Evolutionary conservation across 2,113 vertebrate species (phyloP).

Genomic region (Carettochelys insculpta): DNA sequence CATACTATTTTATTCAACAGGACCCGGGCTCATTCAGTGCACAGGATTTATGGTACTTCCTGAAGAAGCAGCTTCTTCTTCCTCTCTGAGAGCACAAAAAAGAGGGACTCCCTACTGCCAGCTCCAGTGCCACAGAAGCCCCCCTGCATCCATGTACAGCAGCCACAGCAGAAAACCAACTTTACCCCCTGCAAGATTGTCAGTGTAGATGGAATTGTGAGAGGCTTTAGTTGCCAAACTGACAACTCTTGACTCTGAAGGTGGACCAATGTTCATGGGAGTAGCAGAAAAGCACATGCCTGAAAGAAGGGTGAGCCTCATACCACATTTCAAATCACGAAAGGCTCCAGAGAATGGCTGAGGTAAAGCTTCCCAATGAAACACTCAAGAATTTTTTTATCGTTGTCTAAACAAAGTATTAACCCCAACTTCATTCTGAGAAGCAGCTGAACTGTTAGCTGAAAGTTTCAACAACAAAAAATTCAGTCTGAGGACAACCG

Average conservation of each 20-base stretch:
- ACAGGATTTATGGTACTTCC: no score
- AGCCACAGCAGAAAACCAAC: neutral
- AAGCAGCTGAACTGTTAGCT: neutral
- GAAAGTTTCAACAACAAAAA: neutral
- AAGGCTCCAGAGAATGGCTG: fast-evolving
- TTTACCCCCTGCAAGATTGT: neutral
- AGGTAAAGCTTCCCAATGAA: neutral
- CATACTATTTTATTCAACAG: no score
- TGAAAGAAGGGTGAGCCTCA: neutral
- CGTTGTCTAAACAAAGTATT: neutral
- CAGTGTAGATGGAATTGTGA: neutral
- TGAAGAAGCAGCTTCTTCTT: neutral
- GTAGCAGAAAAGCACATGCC: neutral
- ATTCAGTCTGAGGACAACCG: neutral
- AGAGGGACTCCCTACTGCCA: neutral
- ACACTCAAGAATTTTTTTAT: neutral
- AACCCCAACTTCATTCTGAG: neutral
- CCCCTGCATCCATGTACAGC: neutral
- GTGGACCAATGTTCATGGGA: neutral
- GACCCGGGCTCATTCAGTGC: no score
- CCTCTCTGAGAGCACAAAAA: neutral
- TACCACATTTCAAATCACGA: neutral
- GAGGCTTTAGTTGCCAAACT: neutral
- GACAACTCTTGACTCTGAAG: neutral
- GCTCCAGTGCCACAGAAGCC: neutral